Base-by-base conservation (phyloP, 2,113 vertebrate species). In the Pedionomus torquatus region DNA sequence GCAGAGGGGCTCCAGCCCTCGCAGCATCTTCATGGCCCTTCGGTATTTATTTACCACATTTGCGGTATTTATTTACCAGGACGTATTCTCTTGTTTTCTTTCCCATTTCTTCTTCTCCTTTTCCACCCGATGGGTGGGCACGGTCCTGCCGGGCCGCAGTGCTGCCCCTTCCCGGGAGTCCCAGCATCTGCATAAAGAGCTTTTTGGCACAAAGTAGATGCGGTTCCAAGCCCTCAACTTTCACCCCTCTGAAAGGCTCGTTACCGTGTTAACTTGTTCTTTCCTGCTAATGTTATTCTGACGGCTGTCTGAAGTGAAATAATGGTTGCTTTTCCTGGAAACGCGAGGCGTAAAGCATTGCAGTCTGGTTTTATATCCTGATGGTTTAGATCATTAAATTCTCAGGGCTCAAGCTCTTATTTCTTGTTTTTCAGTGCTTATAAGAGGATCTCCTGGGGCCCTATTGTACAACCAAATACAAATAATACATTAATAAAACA, bases 391-490 rank as follows among this genome's bases (percentile, higher is more conserved):
- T 86, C 17, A 9, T 90, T 92, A 66, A 58, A 85, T 90, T 86
- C 87, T 86, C 51, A 31, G 8, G 0, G 75, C 75, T 90, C 93
- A 78, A 93, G 71, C 90, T 96, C 79, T 95, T 92, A 60, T 64
- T 92, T 77, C 80, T 90, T 89, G 72, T 82, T 92, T 85, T 89
- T 80, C 51, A 77, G 57, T 35, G 63, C 71, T 83, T 95, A 30
- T n/a, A 70, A 74, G 82, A 87, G 82, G 58, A 75, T 94, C 89
- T 94, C 91, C 91, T 76, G 92, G 75, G 87, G 85, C 87, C 64
- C 17, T 82, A 17, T 92, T 63, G 58, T 86, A 88, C 90, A 83
- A 83, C 75, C 61, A 81, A 90, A 95, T 78, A 95, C 93, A 96
- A 90, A 90, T 83, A 94, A 80, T 88, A 55, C 88, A 48, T 61